Evolutionary conservation across 2,113 vertebrate genomes (phyloP), one percentile per base, ranked within the genome.

Genomic region (Saiga tatarica): DNA sequence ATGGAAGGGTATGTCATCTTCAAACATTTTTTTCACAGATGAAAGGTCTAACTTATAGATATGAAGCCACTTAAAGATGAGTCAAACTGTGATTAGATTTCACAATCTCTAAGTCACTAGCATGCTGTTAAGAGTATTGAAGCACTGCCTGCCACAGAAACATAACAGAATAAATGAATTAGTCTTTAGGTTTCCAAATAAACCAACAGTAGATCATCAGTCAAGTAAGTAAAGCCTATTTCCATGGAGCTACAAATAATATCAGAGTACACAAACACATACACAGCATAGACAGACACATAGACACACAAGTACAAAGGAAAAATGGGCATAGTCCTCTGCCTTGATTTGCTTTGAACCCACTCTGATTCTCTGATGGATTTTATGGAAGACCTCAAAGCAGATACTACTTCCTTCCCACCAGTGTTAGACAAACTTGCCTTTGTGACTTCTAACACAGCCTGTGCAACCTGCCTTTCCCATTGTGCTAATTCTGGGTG

Each of bases 51-150:
- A 82, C 59, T 12, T 87, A 9, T 55, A 16, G 26, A 86, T 57
- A 94, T 83, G 39, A 95, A n/a, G 74, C 50, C 86, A 71, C 64
- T 97, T 86, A 97, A 97, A 33, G 9, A 87, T 93, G 62, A 67
- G 62, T 91, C 79, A 93, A 96, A 96, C 95, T 91, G 64, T 96
- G 79, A 97, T 94, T 95, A 92, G 57, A 88, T 93, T 95, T 97
- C 87, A 76, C 6, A 92, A 33, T 74, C 50, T 89, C 79, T 83
- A 36, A 87, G 45, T 53, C 59, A 47, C 50, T 84, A 89, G 12
- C 60, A 74, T 74, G 52, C 78, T 97, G 50, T 53, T 92, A 95
- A 71, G 53, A 67, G 60, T 84, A 36, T 5, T 95, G 57, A 97
- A 94, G 47, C 9, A 55, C 52, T 89, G 60, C 28, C 62, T 96